A percentile compares a stretch with the other conserved stretches of the same genome.
Evolutionary conservation across 2,888 invertebrate genomes (phyloP).

Genomic region (Ceramica pisi): DNA sequence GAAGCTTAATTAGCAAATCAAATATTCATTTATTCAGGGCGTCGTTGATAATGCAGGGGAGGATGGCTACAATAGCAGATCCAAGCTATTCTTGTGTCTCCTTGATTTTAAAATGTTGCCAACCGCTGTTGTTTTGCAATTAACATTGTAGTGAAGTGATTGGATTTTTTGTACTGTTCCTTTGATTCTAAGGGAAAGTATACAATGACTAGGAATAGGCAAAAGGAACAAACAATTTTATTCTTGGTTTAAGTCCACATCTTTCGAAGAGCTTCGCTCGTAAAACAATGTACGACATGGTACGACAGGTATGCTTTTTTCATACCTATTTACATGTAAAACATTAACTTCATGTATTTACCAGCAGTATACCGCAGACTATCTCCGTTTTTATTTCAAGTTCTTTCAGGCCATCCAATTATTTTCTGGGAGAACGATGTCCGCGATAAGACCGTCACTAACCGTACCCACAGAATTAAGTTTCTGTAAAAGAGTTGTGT

Average conservation of each 20-base stretch:
- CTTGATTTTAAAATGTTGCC: slow-evolving; percentile 49
- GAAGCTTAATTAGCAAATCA: slow-evolving; percentile 85
- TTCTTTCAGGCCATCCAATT: no score
- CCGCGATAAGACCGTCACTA: no score
- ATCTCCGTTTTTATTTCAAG: no score
- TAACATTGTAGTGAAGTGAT: slow-evolving; percentile 21
- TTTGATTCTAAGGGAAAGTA: background rate
- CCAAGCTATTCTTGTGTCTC: slow-evolving; percentile 54
- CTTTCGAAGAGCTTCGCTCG: background rate
- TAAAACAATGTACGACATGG: background rate
- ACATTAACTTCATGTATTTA: no score
- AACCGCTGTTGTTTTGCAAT: slow-evolving; percentile 37
- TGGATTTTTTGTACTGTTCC: background rate
- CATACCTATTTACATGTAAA: no score
- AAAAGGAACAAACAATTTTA: background rate
- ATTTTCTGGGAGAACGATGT: no score
- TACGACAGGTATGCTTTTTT: background rate
- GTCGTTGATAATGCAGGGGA: slow-evolving; percentile 73
- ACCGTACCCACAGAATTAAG: no score
- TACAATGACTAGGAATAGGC: background rate
- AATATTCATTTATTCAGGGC: slow-evolving; percentile 87
- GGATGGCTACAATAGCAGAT: slow-evolving; percentile 65
- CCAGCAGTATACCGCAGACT: no score
- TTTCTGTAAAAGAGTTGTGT: no score
- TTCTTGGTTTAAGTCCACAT: background rate